Conservation (phyloP, 2,113 vertebrate species). For the Psittacus erithacus region DNA sequence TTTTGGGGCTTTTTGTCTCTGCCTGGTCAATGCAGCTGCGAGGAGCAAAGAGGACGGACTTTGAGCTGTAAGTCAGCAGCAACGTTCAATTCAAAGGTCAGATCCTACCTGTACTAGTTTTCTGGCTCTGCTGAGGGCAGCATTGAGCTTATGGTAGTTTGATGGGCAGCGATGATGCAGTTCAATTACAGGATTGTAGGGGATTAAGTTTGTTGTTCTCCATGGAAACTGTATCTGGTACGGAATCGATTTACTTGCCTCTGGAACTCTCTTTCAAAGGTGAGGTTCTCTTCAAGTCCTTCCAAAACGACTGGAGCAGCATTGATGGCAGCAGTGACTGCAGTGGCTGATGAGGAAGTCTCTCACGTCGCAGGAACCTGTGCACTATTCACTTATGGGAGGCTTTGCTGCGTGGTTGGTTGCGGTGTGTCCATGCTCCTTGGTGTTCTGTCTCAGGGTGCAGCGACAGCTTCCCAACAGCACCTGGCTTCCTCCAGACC, state of each 20-base stretch:
- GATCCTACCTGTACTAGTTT: not conserved
- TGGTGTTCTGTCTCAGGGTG: no score
- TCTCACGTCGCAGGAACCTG: not conserved
- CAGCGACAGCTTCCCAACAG: not conserved
- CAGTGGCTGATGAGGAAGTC: not conserved
- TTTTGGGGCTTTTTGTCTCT: not conserved
- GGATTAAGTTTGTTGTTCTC: not conserved
- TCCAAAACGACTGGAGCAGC: not conserved
- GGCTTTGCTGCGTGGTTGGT: not conserved
- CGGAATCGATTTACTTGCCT: not conserved
- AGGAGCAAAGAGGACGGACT: not conserved
- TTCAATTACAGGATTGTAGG: accelerated
- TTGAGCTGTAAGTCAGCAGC: not conserved
- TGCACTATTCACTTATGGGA: not conserved
- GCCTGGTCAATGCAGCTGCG: accelerated
- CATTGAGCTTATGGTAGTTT: not conserved
- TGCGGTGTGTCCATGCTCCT: not conserved
- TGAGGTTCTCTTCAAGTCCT: not conserved
- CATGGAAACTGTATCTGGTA: not conserved
- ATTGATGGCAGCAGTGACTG: not conserved
- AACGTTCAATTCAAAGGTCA: accelerated
- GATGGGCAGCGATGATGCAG: accelerated
- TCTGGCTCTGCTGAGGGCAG: constrained; percentile 9
- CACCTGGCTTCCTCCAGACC: not conserved
- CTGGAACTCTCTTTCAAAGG: not conserved